These are phyloP conservation scores for Lingula anatina DNA, from an alignment of 2,888 invertebrate genomes.

Conservation along the genomic window DNA sequence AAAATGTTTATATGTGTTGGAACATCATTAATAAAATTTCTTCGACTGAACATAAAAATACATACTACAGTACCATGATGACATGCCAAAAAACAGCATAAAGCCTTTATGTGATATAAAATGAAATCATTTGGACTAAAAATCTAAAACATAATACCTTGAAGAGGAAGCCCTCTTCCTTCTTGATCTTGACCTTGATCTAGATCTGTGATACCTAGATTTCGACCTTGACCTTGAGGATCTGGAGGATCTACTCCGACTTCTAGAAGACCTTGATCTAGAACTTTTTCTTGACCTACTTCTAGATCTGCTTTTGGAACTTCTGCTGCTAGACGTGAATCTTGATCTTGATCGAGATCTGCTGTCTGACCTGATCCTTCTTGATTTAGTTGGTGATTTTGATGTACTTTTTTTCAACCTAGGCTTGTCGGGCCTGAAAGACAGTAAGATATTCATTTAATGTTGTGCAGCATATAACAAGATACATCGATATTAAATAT, in stretches of 20 bases:
- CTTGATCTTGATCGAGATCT: conserved; percentile 17
- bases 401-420: conserved; percentile 8
- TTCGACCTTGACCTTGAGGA: conserved; percentile 37
- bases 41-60: no score
- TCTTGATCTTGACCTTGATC: conserved; percentile 12
- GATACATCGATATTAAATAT: no score
- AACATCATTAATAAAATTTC: no score
- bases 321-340: neutral
- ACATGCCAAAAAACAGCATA: no score
- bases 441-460: neutral
- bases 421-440: neutral
- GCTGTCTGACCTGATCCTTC: conserved; percentile 21
- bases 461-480: no score
- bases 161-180: no score
- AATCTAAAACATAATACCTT: no score
- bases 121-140: no score
- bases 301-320: conserved; percentile 4
- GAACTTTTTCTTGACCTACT: conserved; percentile 18
- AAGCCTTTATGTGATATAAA: no score
- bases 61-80: no score
- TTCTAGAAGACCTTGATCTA: conserved; percentile 18
- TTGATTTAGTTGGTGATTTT: no score
- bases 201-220: conserved; percentile 20
- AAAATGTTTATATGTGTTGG: no score
- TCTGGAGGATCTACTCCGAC: conserved; percentile 13